These are phyloP conservation scores for Cryptotermes secundus DNA, from an alignment of 1,140 invertebrate species.

Conservation along the genomic window DNA sequence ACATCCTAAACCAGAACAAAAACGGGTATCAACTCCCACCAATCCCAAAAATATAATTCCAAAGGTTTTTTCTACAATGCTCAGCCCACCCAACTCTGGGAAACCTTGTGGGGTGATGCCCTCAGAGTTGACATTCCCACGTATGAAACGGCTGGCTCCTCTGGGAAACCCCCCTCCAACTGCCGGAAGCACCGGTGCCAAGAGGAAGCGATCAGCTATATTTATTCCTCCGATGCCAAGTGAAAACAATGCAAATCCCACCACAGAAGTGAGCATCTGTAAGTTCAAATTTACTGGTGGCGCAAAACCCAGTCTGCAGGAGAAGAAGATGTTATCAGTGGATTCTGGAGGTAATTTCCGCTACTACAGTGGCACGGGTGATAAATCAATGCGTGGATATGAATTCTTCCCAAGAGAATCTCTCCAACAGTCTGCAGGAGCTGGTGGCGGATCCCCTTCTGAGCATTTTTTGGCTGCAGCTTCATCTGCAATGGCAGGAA, in stretches of 20 bases:
- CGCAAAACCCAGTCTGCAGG: conserved; percentile 79
- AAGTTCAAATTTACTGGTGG: conserved; percentile 92
- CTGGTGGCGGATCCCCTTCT: conserved; percentile 20
- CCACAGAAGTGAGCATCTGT: conserved; percentile 85
- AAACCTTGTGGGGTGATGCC: not conserved
- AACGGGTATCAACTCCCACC: conserved; percentile 28
- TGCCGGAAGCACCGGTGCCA: conserved; percentile 49
- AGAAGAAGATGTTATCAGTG: conserved; percentile 87
- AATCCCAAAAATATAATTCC: conserved; percentile 41
- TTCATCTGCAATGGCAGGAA: not conserved
- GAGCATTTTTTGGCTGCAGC: conserved; percentile 25
- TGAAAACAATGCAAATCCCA: conserved; percentile 67
- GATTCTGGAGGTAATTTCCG: conserved; percentile 82
- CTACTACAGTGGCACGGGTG: conserved; percentile 74
- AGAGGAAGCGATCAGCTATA: conserved; percentile 75
- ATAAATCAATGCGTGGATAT: conserved; percentile 73
- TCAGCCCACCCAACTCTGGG: not conserved
- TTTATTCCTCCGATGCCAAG: conserved; percentile 76
- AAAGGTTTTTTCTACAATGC: conserved; percentile 29
- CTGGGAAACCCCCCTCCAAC: conserved; percentile 9
- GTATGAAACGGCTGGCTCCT: conserved; percentile 26
- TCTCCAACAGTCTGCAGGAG: conserved; percentile 54
- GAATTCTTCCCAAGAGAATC: conserved; percentile 73
- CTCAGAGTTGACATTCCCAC: conserved; percentile 26
- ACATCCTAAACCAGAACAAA: not conserved